phyloP scores from a whole-genome alignment of 2,888 invertebrate genomes.

The Smittia sp. region DNA sequence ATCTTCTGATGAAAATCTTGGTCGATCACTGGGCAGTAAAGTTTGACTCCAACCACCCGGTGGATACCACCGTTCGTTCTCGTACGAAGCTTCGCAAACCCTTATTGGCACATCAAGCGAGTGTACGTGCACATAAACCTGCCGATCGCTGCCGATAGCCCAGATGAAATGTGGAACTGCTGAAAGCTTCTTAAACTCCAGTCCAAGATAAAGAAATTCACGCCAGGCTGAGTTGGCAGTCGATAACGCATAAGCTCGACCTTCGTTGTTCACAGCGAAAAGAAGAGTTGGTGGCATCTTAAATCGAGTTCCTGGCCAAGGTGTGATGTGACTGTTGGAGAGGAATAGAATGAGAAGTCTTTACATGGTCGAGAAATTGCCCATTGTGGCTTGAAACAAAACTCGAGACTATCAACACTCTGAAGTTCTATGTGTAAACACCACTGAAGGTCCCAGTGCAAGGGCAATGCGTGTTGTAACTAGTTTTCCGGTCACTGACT shows the following conservation, averaged over 20 bases:
- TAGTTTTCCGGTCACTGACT: too few species aligned
- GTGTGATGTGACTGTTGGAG: not conserved
- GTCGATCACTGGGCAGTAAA: conserved; percentile 83
- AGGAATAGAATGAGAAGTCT: too few species aligned
- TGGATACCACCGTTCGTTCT: conserved; percentile 92
- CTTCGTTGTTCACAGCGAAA: conserved; percentile 84
- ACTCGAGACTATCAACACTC: too few species aligned
- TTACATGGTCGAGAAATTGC: too few species aligned
- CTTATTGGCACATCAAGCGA: conserved; percentile 86
- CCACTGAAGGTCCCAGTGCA: too few species aligned
- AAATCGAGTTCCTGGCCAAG: not conserved
- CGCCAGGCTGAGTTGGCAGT: conserved; percentile 81
- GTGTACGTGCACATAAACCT: conserved; percentile 88
- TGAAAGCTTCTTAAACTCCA: conserved; percentile 85
- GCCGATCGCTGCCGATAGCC: conserved; percentile 91
- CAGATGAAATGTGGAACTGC: conserved; percentile 83
- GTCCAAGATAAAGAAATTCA: conserved; percentile 78
- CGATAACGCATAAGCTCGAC: conserved; percentile 79
- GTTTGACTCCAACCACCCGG: conserved; percentile 81
- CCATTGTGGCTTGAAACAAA: too few species aligned
- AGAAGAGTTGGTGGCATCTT: conserved; percentile 71
- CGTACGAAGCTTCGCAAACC: conserved; percentile 85
- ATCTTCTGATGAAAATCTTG: conserved; percentile 80
- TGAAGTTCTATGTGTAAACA: too few species aligned
- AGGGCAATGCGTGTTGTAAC: too few species aligned